Evolutionary conservation across 2,888 invertebrate genomes (phyloP).

Genomic region (Cloeon dipterum): DNA sequence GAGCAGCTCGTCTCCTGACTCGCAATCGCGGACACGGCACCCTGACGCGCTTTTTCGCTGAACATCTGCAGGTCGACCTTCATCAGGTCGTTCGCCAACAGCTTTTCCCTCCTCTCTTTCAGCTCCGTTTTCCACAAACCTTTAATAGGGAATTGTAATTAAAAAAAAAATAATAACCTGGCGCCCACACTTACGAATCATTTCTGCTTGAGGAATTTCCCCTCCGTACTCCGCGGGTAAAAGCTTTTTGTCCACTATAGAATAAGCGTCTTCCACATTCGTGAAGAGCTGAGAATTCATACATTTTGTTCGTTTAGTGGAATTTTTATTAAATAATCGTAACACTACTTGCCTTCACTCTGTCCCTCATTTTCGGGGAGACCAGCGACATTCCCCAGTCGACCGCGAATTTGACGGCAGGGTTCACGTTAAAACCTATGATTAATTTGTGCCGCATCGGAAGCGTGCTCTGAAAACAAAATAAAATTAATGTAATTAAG

Average conservation of each 20-base stretch:
- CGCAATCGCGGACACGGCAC: constrained; percentile 46
- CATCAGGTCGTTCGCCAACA: constrained; percentile 46
- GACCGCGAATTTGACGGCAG: constrained; percentile 47
- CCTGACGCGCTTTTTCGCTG: constrained; percentile 44
- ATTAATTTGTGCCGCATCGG: constrained; percentile 62
- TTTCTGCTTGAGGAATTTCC: constrained; percentile 55
- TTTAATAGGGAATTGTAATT: constrained; percentile 13
- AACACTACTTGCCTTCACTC: constrained; percentile 26
- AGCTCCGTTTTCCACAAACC: constrained; percentile 49
- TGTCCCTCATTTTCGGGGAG: constrained; percentile 49
- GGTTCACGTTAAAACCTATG: constrained; percentile 48
- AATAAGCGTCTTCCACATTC: constrained; percentile 29
- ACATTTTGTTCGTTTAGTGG: neutral
- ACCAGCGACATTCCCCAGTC: constrained; percentile 56
- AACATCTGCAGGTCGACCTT: constrained; percentile 39
- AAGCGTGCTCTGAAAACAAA: constrained; percentile 40
- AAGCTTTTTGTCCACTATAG: constrained; percentile 31
- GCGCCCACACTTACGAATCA: constrained; percentile 45
- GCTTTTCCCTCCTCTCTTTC: constrained; percentile 27
- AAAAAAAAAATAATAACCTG: neutral
- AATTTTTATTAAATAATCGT: neutral
- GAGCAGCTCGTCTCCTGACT: constrained; percentile 28
- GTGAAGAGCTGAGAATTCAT: constrained; percentile 21
- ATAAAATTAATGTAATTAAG: too few relatives aligned
- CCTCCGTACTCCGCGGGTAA: constrained; percentile 68